A percentile compares a stretch with the other conserved stretches of the same genome.
Evolutionary conservation across 1,140 invertebrate species (phyloP).

Genomic region (Archegozetes longisetosus): DNA sequence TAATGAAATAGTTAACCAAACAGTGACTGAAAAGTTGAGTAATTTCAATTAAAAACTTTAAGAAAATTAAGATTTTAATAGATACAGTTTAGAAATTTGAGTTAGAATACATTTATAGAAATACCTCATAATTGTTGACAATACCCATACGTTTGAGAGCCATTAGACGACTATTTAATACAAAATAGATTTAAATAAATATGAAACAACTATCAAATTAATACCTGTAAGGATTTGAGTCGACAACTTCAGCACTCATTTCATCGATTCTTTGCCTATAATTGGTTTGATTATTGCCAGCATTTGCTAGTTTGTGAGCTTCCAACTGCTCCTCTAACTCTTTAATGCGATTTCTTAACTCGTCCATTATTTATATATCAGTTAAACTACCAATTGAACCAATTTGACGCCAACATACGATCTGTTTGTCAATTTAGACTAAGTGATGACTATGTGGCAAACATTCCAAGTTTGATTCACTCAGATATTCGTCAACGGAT

Average conservation of each 20-base stretch:
- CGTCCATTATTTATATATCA: neutral
- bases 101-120: too few species aligned
- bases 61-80: too few species aligned
- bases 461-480: too few species aligned
- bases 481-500: too few species aligned
- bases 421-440: too few species aligned
- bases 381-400: too few species aligned
- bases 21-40: too few species aligned
- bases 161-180: constrained; percentile 69
- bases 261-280: constrained; percentile 42
- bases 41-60: too few species aligned
- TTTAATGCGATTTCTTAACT: neutral
- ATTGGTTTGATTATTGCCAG: neutral
- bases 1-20: too few species aligned
- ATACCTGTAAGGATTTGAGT: constrained; percentile 96
- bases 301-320: neutral
- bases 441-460: too few species aligned
- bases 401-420: too few species aligned
- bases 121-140: constrained; percentile 84
- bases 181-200: neutral
- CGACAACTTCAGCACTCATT: constrained; percentile 85
- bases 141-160: constrained; percentile 97
- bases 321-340: constrained; percentile 1
- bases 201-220: constrained; percentile 4
- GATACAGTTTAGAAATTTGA: too few species aligned